phyloP scores from a whole-genome alignment of 2,113 vertebrate species.

The Illadopsis cleaveri region DNA sequence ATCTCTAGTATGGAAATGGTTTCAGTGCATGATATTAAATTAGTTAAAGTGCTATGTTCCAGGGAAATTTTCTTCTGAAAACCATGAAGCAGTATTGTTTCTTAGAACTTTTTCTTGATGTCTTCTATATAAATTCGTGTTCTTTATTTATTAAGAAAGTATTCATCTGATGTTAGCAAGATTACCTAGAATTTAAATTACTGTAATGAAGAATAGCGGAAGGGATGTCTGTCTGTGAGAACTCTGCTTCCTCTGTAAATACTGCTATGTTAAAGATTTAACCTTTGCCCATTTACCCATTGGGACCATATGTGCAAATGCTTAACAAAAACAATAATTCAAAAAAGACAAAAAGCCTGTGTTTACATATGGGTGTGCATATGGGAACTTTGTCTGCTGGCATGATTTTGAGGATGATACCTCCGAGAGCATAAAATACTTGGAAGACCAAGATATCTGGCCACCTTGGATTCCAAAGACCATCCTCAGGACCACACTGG shows the following conservation, averaged over 20 bases:
- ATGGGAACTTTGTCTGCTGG: background rate
- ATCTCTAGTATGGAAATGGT: background rate
- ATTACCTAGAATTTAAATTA: background rate
- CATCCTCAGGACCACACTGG: background rate
- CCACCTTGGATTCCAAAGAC: background rate
- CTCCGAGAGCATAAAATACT: background rate
- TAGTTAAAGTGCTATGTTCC: background rate
- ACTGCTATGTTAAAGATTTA: slow-evolving; percentile 22
- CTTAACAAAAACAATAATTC: slow-evolving; percentile 45
- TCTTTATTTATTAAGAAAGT: background rate
- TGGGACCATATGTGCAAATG: slow-evolving; percentile 43
- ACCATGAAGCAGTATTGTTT: background rate
- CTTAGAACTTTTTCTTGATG: background rate
- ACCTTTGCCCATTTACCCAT: slow-evolving; percentile 36
- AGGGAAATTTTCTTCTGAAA: background rate
- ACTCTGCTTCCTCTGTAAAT: slow-evolving; percentile 19
- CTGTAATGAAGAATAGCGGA: background rate
- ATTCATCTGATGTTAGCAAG: background rate
- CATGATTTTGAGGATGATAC: background rate
- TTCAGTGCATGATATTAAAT: background rate
- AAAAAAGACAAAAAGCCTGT: slow-evolving; percentile 33
- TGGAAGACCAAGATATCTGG: background rate
- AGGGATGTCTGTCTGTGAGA: slow-evolving; percentile 11
- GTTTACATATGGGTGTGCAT: background rate
- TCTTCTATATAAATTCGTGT: background rate